These are phyloP conservation scores for Hoplodrina blanda DNA, from an alignment of 2,888 invertebrate genomes.

Conservation along the genomic window DNA sequence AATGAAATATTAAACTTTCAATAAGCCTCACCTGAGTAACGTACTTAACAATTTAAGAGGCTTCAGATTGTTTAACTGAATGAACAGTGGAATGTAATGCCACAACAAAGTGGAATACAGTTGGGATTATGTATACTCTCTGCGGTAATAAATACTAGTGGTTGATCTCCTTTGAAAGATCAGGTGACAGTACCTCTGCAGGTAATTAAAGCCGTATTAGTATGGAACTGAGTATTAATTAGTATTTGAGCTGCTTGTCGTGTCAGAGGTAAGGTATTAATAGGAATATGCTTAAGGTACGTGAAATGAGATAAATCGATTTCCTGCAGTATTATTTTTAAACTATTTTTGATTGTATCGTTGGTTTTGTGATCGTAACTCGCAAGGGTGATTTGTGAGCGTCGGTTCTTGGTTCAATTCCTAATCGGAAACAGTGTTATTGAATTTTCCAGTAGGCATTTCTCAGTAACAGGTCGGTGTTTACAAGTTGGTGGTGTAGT, in stretches of 20 bases:
- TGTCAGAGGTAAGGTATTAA: neutral
- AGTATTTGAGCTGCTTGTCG: conserved; percentile 26
- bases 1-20: conserved; percentile 34
- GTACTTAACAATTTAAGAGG: conserved; percentile 26
- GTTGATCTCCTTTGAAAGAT: conserved; percentile 34
- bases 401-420: too few relatives aligned
- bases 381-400: too few relatives aligned
- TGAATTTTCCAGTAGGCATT: too few relatives aligned
- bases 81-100: conserved; percentile 23
- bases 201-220: conserved; percentile 32
- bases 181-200: conserved; percentile 26
- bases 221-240: conserved; percentile 30
- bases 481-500: too few relatives aligned
- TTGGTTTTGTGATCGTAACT: too few relatives aligned
- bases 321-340: too few relatives aligned
- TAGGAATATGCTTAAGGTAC: neutral
- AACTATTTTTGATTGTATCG: too few relatives aligned
- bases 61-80: conserved; percentile 26
- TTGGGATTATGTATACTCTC: conserved; percentile 9
- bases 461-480: too few relatives aligned
- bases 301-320: neutral
- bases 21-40: neutral
- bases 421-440: too few relatives aligned
- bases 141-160: neutral
- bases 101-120: conserved; percentile 15